Base-by-base conservation (phyloP, 2,113 vertebrate species). In the Eretmochelys imbricata region DNA sequence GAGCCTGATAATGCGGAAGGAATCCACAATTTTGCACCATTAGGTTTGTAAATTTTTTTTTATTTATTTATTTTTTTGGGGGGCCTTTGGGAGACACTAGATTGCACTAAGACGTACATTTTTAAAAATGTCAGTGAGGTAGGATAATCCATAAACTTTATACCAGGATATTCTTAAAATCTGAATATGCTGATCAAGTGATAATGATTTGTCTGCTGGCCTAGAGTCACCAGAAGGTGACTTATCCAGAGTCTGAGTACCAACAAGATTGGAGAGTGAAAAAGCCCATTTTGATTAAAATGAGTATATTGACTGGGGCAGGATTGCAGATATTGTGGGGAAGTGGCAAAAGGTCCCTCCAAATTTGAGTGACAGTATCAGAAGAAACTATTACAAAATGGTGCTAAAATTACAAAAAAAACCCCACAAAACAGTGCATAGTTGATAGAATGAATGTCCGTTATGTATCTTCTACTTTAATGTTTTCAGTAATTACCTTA, bases 1-100 rank as follows among this genome's bases (percentile, higher is more conserved):
- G 99, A 99, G 91, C 99, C 99, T 10, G 99, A 99, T 97, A 99
- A 99, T 72, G 99, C 99, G 5, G 99, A 99, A 97, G 99, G 99
- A 85, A 99, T 99, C 87, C 99, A 99, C 98, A 99, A 99, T 97
- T 99, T 99, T 91, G 99, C 99, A 2, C 99, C 99, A 50, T 97
- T 99, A 78, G 99, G 99, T 99, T 97, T 96, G 96, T 95, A 55
- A 35, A 17, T 16, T 59, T 6, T 17, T 10, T 25, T 13, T n/a
- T n/a, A n/a, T n/a, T n/a, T n/a, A 5, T 48, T 48, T 49, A 12
- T 75, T 50, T 8, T 76, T 19, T 29, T 38, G 38, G 38, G 38
- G 38, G 24, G n/a, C 29, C 75, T 80, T 78, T 55, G 25, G 17
- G 24, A n/a, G 49, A 24, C 24, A 35, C 35, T 38, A 22, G 16